phyloP scores from a whole-genome alignment of 2,888 invertebrate genomes.

The Cosmia pyralina region DNA sequence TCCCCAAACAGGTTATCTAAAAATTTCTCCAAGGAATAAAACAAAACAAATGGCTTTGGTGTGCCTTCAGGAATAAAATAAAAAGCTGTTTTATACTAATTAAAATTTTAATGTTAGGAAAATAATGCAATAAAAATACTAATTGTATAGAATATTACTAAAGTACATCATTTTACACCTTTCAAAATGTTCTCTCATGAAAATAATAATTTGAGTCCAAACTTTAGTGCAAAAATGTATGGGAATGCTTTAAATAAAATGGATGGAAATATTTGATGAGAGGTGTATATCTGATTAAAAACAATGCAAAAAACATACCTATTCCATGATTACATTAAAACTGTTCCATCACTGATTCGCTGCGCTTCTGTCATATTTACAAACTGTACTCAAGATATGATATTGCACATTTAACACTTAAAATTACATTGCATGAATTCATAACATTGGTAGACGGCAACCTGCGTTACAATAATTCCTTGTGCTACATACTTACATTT shows the following conservation, averaged over 20 bases:
- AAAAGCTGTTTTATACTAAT: slow-evolving; percentile 69
- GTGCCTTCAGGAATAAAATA: slow-evolving; percentile 43
- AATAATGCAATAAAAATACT: slow-evolving; percentile 89
- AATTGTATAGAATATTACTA: slow-evolving; percentile 86
- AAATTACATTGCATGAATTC: slow-evolving; percentile 82
- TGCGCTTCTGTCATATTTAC: slow-evolving; percentile 79
- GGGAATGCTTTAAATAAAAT: slow-evolving; percentile 88
- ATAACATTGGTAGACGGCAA: slow-evolving; percentile 80
- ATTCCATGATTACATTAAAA: slow-evolving; percentile 71
- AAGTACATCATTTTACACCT: slow-evolving; percentile 83
- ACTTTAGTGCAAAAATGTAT: slow-evolving; percentile 75
- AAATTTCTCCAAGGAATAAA: background rate
- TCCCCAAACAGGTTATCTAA: background rate
- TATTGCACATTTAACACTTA: slow-evolving; percentile 89
- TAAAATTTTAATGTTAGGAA: slow-evolving; percentile 87
- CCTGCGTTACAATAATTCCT: slow-evolving; percentile 72
- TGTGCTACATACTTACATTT: slow-evolving; percentile 68
- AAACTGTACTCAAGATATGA: slow-evolving; percentile 75
- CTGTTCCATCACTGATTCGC: slow-evolving; percentile 57
- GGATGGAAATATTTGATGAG: slow-evolving; percentile 77
- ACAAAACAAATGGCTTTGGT: no score
- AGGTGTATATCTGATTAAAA: slow-evolving; percentile 71
- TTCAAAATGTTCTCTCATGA: slow-evolving; percentile 72
- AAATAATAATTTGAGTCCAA: slow-evolving; percentile 77
- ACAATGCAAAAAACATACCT: slow-evolving; percentile 71